phyloP scores from a whole-genome alignment of 35 echinoderm and acorn worm genomes.

The Ophioderma brevispina region DNA sequence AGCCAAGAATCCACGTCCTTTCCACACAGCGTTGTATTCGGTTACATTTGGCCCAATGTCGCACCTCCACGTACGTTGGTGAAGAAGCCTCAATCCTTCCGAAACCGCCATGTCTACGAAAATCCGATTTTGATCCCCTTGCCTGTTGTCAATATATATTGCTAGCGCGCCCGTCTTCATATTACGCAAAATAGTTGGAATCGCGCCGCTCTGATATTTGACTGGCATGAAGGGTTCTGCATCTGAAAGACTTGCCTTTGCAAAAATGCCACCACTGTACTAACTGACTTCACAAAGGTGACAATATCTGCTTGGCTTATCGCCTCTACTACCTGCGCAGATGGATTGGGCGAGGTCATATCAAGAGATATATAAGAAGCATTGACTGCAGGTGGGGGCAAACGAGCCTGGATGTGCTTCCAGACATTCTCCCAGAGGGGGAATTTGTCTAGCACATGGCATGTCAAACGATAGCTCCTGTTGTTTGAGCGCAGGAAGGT shows the following conservation, averaged over 20 bases:
- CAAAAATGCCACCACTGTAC: not conserved
- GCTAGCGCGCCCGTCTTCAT: conserved; percentile 16
- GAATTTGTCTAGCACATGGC: not conserved
- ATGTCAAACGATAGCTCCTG: not conserved
- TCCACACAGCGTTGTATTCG: not conserved
- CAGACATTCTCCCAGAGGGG: not conserved
- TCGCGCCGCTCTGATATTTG: not conserved
- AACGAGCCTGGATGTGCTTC: not conserved
- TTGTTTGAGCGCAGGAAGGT: not conserved
- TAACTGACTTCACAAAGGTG: conserved; percentile 18
- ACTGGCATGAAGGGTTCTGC: not conserved
- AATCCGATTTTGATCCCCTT: not conserved
- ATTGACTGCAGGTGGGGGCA: not conserved
- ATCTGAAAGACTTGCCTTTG: not conserved
- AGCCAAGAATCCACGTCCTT: not conserved
- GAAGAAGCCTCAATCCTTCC: not conserved
- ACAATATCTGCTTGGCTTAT: not conserved
- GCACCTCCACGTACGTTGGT: not conserved
- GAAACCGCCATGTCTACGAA: not conserved
- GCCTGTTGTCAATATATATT: conserved; percentile 13
- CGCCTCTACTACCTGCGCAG: not conserved
- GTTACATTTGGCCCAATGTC: not conserved
- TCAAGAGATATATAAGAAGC: not conserved
- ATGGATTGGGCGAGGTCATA: not conserved
- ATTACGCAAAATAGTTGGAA: conserved; percentile 1